Evolutionary conservation across 2,888 invertebrate genomes (phyloP), one percentile per base, ranked within the genome.

Genomic region (Papilio protenor): DNA sequence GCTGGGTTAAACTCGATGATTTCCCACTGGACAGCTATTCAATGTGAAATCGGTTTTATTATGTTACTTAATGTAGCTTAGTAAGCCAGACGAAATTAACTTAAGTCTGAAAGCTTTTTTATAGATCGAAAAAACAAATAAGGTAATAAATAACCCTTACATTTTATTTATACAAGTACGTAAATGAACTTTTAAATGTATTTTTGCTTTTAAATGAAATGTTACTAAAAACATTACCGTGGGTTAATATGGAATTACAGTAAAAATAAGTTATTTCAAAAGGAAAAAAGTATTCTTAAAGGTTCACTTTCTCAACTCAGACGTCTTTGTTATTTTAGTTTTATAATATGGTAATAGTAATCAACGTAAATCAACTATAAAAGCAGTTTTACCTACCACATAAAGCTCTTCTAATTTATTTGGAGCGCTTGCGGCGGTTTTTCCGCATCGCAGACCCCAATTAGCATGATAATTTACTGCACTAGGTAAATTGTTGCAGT

Each of bases 401-500:
- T 55, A 57, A 72, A 72, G 55, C 55, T 72, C 11, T 18, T 55
- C n/a, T 33, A 72, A 72, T 72, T 72, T 57, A 55, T 72, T 55
- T 33, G 27, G 52, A 10, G 27, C 72, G 33, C 52, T n/a, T 18
- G 72, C 55, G 16, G 72, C 40, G 72, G 72, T 72, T 72, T 72
- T 72, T 72, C 72, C 72, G 72, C 72, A 55, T n/a, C 72, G 55
- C n/a, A 49, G 33, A 27, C 33, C 55, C 55, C 55, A 73, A 73
- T 73, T 73, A 73, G 72, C 72, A 73, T 73, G 33, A 57, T 73
- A 73, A 73, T 73, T 73, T 52, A 73, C 27, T 55, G 72, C 72
- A 73, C 72, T 73, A 73, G 57, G 57, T 73, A 73, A 73, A 73
- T 73, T 73, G 57, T 55, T 33, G 52, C 33, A 71, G 49, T 73